A percentile compares a stretch with the other conserved stretches of the same genome.
Conservation (phyloP, 2,888 invertebrate species). For the Anoplius nigerrimus region DNA sequence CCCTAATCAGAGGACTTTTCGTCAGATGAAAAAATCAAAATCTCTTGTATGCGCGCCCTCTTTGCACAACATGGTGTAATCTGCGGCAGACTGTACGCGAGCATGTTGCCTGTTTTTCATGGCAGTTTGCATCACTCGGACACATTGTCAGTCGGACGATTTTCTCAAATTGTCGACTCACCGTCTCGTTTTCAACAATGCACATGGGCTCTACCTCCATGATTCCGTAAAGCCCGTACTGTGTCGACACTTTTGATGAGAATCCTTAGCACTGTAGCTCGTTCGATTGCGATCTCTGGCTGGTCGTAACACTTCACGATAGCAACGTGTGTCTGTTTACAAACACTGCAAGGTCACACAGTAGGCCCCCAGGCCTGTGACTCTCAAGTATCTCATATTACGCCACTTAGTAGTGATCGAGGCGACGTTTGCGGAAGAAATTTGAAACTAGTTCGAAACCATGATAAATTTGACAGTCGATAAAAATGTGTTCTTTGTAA, state of each 20-base stretch:
- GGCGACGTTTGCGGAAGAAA: conserved; percentile 20
- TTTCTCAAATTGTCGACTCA: conserved; percentile 54
- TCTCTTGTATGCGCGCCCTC: conserved; percentile 33
- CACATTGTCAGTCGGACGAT: conserved; percentile 45
- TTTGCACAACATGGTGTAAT: conserved; percentile 57
- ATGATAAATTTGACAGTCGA: background rate
- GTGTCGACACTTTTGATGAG: background rate
- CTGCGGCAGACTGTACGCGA: conserved; percentile 32
- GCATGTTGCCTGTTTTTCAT: conserved; percentile 33
- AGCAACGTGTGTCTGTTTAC: conserved; percentile 84
- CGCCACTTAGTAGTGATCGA: conserved; percentile 41
- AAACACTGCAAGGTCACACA: conserved; percentile 86
- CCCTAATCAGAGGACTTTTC: background rate
- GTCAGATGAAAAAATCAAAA: conserved; percentile 2
- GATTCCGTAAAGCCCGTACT: conserved; percentile 2
- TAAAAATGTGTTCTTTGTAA: no score
- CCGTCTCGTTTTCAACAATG: conserved; percentile 69
- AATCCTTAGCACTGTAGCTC: conserved; percentile 27
- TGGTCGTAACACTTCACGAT: conserved; percentile 45
- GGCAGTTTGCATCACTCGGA: conserved; percentile 49
- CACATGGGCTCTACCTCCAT: conserved; percentile 70
- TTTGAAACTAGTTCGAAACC: no score
- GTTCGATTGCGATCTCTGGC: conserved; percentile 30
- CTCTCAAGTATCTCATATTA: conserved; percentile 45
- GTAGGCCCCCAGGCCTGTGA: conserved; percentile 63